Evolutionary conservation across 2,113 vertebrate genomes (phyloP).

Genomic region (Camarhynchus parvulus): DNA sequence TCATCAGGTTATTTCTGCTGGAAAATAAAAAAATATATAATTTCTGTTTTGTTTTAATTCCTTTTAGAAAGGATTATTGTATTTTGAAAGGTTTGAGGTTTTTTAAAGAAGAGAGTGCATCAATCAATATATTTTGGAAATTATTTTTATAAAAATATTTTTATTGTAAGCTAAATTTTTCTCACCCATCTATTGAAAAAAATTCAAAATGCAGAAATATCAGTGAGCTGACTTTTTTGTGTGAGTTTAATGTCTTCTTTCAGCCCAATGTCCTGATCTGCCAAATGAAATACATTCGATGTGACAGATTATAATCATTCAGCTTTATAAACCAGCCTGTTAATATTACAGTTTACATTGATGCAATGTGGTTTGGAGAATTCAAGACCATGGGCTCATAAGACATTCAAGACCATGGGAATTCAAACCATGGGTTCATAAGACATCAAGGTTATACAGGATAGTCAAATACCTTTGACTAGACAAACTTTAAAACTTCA

Average conservation of each 20-base stretch:
- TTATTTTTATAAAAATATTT: neutral
- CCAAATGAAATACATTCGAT: fast-evolving
- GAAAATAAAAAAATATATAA: neutral
- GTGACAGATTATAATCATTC: neutral
- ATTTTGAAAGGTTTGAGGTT: neutral
- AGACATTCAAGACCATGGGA: neutral
- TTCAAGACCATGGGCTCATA: neutral
- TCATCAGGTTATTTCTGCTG: neutral
- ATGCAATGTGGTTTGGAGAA: neutral
- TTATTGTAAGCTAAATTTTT: neutral
- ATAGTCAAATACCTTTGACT: neutral
- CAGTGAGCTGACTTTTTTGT: neutral
- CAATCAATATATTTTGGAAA: too few relatives aligned
- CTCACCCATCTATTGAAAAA: neutral
- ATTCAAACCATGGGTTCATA: neutral
- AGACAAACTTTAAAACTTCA: neutral
- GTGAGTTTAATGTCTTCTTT: neutral
- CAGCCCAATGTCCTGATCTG: neutral
- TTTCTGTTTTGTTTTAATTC: neutral
- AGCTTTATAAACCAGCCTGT: neutral
- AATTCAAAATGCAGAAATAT: neutral
- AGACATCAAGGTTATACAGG: neutral
- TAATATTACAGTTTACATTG: neutral
- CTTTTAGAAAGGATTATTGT: neutral
- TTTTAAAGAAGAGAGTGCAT: neutral